phyloP scores from a whole-genome alignment of 2,797 vertebrate genomes.

The Eulemur rubriventer region DNA sequence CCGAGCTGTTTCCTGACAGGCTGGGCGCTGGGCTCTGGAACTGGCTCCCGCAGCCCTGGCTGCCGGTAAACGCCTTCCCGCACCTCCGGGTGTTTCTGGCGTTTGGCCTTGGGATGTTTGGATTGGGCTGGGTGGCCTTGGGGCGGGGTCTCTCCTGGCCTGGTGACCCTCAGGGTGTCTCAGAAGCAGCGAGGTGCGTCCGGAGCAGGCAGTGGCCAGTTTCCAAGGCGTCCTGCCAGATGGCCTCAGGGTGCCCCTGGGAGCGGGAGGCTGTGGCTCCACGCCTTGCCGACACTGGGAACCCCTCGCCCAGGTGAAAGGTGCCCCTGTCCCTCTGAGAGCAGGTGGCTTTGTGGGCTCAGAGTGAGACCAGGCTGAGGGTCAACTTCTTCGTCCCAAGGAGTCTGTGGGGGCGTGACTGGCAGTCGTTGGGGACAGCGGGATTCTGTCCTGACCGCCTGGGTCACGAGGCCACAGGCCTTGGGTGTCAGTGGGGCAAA shows the following conservation, averaged over 20 bases:
- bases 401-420: not conserved
- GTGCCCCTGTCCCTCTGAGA: not conserved
- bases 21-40: rapidly evolving
- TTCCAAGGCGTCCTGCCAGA: rapidly evolving
- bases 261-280: rapidly evolving
- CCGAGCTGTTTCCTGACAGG: rapidly evolving
- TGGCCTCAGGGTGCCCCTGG: not conserved
- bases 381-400: not conserved
- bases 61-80: rapidly evolving
- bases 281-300: rapidly evolving
- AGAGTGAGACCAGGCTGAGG: rapidly evolving
- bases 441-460: too few species aligned
- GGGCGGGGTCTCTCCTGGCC: not conserved
- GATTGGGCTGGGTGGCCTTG: not conserved
- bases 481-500: too few species aligned
- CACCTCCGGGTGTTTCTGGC: not conserved
- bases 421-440: rapidly evolving
- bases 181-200: rapidly evolving
- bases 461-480: not conserved
- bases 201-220: not conserved
- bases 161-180: not conserved
- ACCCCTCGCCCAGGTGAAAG: not conserved
- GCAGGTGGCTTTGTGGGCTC: not conserved
- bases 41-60: rapidly evolving
- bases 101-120: rapidly evolving